These are phyloP conservation scores for Mamestra configurata DNA, from an alignment of 1,140 invertebrate species.

Conservation along the genomic window DNA sequence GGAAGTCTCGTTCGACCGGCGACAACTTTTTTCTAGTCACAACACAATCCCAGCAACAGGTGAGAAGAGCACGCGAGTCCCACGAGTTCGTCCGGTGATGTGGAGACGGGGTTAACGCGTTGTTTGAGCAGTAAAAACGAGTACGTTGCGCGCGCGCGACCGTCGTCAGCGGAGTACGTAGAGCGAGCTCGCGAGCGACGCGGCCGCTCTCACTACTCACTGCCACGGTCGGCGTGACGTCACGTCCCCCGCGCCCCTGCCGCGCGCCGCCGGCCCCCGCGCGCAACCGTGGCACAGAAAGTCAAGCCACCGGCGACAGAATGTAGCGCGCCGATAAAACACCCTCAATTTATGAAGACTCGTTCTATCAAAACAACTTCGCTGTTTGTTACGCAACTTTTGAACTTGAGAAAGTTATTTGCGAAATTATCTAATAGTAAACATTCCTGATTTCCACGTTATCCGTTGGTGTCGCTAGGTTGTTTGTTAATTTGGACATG, in stretches of 20 bases:
- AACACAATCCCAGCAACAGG: constrained; percentile 76
- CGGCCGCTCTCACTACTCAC: constrained; percentile 85
- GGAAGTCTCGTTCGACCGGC: constrained; percentile 56
- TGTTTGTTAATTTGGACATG: background rate
- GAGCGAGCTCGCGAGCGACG: constrained; percentile 83
- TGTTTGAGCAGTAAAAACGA: constrained; percentile 69
- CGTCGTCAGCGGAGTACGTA: constrained; percentile 84
- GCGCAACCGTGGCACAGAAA: constrained; percentile 81
- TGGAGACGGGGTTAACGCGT: constrained; percentile 71
- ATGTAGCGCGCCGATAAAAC: constrained; percentile 82
- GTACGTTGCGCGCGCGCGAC: constrained; percentile 83
- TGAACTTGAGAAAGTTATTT: constrained; percentile 72
- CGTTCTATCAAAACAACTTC: constrained; percentile 77
- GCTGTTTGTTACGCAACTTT: constrained; percentile 75
- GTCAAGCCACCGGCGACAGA: constrained; percentile 79
- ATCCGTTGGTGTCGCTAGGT: background rate
- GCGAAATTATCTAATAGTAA: constrained; percentile 50
- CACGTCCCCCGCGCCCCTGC: constrained; percentile 67
- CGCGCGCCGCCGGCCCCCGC: constrained; percentile 59
- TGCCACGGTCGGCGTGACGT: constrained; percentile 87
- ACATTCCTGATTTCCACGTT: constrained; percentile 42
- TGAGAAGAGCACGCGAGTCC: constrained; percentile 69
- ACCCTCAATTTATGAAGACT: constrained; percentile 82
- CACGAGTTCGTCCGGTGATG: constrained; percentile 69
- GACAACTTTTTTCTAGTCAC: constrained; percentile 67